Evolutionary conservation across 1,140 invertebrate genomes (phyloP).

Genomic region (Telenomus remus): DNA sequence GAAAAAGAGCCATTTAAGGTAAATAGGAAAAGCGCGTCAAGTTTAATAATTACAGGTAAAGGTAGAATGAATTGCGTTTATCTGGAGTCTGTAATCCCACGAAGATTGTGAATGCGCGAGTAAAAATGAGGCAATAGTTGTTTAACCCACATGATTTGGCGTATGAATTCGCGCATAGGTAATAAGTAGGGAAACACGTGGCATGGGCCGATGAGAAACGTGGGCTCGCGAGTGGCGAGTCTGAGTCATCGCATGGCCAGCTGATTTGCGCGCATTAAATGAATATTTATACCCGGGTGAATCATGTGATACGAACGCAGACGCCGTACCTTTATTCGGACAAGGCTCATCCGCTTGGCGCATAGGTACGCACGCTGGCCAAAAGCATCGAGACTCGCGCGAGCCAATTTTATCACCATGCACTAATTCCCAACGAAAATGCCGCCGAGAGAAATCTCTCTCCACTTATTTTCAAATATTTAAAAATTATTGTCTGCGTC

Average conservation of each 20-base stretch:
- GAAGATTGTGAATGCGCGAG: not conserved
- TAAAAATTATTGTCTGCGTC: too few relatives aligned
- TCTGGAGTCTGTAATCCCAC: slow-evolving; percentile 22
- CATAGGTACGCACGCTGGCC: too few relatives aligned
- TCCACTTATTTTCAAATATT: too few relatives aligned
- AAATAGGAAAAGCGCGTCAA: too few relatives aligned
- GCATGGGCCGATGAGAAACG: slow-evolving; percentile 23
- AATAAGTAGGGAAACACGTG: slow-evolving; percentile 53
- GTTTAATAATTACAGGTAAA: too few relatives aligned
- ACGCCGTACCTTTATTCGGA: slow-evolving; percentile 48
- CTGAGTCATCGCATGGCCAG: slow-evolving; percentile 55
- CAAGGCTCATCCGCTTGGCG: slow-evolving; percentile 45
- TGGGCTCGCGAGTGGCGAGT: slow-evolving; percentile 28
- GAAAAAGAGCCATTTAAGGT: too few relatives aligned
- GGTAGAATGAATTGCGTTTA: slow-evolving; percentile 26
- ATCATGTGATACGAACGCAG: slow-evolving; percentile 51
- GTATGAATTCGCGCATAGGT: slow-evolving; percentile 40
- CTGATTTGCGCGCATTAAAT: slow-evolving; percentile 54
- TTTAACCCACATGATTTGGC: slow-evolving; percentile 46
- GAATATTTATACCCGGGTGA: slow-evolving; percentile 60
- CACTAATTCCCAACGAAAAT: too few relatives aligned
- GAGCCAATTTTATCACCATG: too few relatives aligned
- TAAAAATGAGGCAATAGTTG: slow-evolving; percentile 41
- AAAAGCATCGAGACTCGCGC: too few relatives aligned
- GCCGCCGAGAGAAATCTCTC: too few relatives aligned